Percentiles rank a stretch among this genome's conserved stretches.
Evolutionary conservation across 1,140 invertebrate genomes (phyloP).

Genomic region (Anadara kagoshimensis): DNA sequence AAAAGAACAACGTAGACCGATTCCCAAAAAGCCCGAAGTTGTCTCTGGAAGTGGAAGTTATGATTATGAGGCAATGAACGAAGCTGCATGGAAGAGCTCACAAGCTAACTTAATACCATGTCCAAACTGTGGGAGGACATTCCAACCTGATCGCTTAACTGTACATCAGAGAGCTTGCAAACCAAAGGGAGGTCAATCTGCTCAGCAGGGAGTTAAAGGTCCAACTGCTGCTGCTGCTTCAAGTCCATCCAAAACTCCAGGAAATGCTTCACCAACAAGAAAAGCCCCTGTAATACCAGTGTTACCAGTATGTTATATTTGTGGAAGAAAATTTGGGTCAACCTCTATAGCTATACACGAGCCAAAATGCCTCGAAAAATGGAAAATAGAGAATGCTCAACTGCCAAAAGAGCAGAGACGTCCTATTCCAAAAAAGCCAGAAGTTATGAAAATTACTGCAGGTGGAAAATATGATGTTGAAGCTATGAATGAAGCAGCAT

Average conservation of each 20-base stretch:
- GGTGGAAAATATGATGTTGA: conserved; percentile 56
- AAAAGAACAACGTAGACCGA: conserved; percentile 76
- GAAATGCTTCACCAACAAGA: conserved; percentile 11
- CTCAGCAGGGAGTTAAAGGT: conserved; percentile 2
- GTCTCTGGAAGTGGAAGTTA: conserved; percentile 43
- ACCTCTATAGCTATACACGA: conserved; percentile 84
- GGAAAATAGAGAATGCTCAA: conserved; percentile 81
- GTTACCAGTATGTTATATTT: conserved; percentile 73
- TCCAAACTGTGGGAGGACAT: conserved; percentile 81
- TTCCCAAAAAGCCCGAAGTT: conserved; percentile 78
- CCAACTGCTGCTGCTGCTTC: background rate
- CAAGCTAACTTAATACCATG: conserved; percentile 79
- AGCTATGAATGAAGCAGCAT: conserved; percentile 68
- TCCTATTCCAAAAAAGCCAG: conserved; percentile 79
- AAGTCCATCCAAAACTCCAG: background rate
- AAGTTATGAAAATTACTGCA: conserved; percentile 38
- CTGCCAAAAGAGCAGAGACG: conserved; percentile 78
- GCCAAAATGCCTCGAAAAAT: conserved; percentile 84
- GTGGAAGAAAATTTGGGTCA: conserved; percentile 63
- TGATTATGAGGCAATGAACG: conserved; percentile 66
- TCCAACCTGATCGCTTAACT: conserved; percentile 80
- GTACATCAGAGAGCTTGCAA: conserved; percentile 81
- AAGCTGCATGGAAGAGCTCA: conserved; percentile 69
- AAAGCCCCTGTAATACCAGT: conserved; percentile 48
- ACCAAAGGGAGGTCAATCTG: conserved; percentile 50